Evolutionary conservation across 1,140 invertebrate species (phyloP).

Genomic region (Hyposmocoma kahamanoa): DNA sequence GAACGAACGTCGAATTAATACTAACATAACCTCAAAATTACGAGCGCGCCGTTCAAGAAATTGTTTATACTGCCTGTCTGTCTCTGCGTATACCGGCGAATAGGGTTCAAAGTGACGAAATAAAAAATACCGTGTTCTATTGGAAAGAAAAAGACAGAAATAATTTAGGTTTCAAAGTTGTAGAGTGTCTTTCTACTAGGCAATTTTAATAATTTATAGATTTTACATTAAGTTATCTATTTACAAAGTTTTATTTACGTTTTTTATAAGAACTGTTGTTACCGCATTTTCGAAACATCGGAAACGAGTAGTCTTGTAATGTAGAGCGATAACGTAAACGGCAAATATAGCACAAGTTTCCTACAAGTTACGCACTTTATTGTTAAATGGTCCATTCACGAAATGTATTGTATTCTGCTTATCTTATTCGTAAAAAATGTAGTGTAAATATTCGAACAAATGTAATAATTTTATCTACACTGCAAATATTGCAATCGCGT

Average conservation of each 20-base stretch:
- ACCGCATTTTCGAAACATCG: slow-evolving; percentile 20
- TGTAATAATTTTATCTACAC: no score
- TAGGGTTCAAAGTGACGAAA: slow-evolving; percentile 45
- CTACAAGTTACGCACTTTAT: slow-evolving; percentile 1
- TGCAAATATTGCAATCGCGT: no score
- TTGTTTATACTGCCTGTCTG: slow-evolving; percentile 43
- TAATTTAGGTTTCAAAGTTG: no score
- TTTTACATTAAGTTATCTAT: no score
- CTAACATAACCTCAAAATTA: slow-evolving; percentile 66
- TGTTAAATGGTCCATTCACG: no score
- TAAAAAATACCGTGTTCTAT: slow-evolving; percentile 12
- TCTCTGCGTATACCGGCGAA: slow-evolving; percentile 44
- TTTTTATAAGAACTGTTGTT: no score
- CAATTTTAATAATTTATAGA: no score
- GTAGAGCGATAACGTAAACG: slow-evolving; percentile 7
- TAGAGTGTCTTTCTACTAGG: no score
- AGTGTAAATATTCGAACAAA: no score
- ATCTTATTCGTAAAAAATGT: no score
- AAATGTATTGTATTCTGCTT: no score
- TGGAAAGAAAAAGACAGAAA: slow-evolving; percentile 29
- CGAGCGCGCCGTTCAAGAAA: slow-evolving; percentile 51
- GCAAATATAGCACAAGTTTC: slow-evolving; percentile 7
- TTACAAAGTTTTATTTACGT: no score
- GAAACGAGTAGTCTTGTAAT: slow-evolving; percentile 18
- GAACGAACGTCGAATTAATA: slow-evolving; percentile 54